Conservation (phyloP, 2,888 invertebrate species). For the Celastrina argiolus region DNA sequence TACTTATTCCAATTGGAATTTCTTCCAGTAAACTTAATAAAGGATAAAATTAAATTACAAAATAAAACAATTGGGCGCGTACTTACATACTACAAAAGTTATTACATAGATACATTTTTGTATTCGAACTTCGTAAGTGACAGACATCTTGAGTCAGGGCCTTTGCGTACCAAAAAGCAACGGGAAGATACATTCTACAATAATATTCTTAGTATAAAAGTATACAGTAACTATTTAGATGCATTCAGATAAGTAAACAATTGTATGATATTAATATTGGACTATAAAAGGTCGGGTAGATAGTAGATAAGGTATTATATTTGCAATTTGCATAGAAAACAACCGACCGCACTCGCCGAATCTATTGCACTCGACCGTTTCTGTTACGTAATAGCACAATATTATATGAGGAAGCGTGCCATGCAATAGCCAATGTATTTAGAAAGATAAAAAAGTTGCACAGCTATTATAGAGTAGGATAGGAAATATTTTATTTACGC, state of each 20-base stretch:
- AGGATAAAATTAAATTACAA: too few relatives aligned
- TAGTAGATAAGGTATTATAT: slow-evolving; percentile 53
- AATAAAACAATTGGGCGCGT: too few relatives aligned
- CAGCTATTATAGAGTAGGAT: too few relatives aligned
- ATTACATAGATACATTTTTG: too few relatives aligned
- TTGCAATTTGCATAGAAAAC: slow-evolving; percentile 64
- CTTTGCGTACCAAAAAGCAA: background rate
- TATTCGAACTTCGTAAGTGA: too few relatives aligned
- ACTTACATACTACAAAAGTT: too few relatives aligned
- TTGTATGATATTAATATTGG: slow-evolving; percentile 6
- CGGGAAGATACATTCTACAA: background rate
- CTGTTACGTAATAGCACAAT: background rate
- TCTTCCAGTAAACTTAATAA: too few relatives aligned
- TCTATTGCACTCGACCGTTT: slow-evolving; percentile 39
- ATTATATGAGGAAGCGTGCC: background rate
- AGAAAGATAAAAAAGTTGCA: background rate
- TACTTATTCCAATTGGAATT: too few relatives aligned
- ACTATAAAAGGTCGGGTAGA: slow-evolving; percentile 31
- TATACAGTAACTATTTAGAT: background rate
- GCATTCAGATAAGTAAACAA: background rate
- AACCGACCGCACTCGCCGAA: slow-evolving; percentile 43
- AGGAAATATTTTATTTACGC: too few relatives aligned
- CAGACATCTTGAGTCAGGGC: too few relatives aligned
- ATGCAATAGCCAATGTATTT: background rate
- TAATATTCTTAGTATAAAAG: background rate